Evolutionary conservation across 2,888 invertebrate genomes (phyloP), one percentile per base, ranked within the genome.

Genomic region (Siphlonurus alternatus): DNA sequence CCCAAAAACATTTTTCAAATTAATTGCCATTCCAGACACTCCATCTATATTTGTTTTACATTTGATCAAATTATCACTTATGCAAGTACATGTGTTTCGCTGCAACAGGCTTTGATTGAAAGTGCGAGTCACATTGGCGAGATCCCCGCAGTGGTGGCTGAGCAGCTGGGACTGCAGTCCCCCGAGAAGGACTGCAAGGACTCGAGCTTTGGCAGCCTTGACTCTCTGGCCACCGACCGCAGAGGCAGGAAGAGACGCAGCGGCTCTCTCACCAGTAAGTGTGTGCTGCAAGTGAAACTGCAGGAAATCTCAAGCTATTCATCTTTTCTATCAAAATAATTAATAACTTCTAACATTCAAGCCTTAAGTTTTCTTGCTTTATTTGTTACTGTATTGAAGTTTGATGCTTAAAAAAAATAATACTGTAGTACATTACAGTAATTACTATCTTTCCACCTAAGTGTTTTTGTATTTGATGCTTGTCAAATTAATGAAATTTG

Each of bases 191-290:
- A 53, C 53, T 5, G 53, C n/a, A 25, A 23, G 19, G 22, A 38
- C 22, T 10, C 60, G 15, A 38, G 61, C 10, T 7, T 53, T 19
- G 53, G 24, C 23, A 61, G 64, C 19, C 15, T 19, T 2, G 63
- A 56, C 15, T 18, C 15, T 5, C 7, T n/a, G 56, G 22, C 7
- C 0, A n/a, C 19, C 10, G 61, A 64, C 19, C 53, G 61, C n/a
- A 19, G 24, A 25, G 53, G 53, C 23, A 64, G 60, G 75, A 89
- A 90, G 75, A 80, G 91, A 72, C 81, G 89, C 70, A 90, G 92
- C 80, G 91, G 91, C 70, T 92, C 92, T 70, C 79, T 92, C 69
- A 91, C 90, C 76, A 83, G 92, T 89, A 81, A 80, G 80, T 74
- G 51, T 25, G 25, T 23, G 19, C 7, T 7, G 19, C n/a, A n/a